Conservation (phyloP, 2,888 invertebrate genomes). For the Exephanes ischioxanthus region DNA sequence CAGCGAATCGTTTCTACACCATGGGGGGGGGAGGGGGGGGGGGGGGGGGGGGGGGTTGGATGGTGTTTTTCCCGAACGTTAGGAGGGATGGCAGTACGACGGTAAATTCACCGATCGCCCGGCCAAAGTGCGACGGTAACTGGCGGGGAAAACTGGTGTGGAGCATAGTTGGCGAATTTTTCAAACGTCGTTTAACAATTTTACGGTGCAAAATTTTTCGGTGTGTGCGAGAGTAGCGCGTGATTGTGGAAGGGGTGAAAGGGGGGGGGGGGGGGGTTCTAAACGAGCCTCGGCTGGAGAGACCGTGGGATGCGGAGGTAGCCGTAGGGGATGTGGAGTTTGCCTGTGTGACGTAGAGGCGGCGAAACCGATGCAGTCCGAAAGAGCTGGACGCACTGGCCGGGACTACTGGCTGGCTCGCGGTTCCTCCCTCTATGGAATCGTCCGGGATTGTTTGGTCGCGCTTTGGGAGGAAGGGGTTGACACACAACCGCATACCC, state of each 20-base stretch:
- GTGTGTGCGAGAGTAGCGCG: slow-evolving; percentile 3
- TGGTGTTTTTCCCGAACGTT: slow-evolving; percentile 42
- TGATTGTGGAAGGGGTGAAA: slow-evolving; percentile 10
- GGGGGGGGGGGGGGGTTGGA: not conserved
- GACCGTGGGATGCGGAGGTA: slow-evolving; percentile 54
- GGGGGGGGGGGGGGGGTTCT: not conserved
- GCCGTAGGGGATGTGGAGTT: slow-evolving; percentile 65
- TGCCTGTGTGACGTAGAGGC: slow-evolving; percentile 54
- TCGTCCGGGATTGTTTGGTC: slow-evolving; percentile 70
- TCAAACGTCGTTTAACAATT: slow-evolving; percentile 79
- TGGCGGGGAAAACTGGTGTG: slow-evolving; percentile 30
- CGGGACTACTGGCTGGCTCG: not conserved
- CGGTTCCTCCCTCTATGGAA: slow-evolving; percentile 50
- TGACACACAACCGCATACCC: slow-evolving; percentile 63
- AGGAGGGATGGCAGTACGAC: slow-evolving; percentile 53
- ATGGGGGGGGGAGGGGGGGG: slow-evolving; percentile 22
- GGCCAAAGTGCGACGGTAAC: slow-evolving; percentile 69
- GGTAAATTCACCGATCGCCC: slow-evolving; percentile 71
- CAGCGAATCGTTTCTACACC: slow-evolving; percentile 46
- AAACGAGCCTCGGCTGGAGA: slow-evolving; percentile 48
- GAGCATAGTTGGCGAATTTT: slow-evolving; percentile 75
- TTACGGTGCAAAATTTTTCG: slow-evolving; percentile 73
- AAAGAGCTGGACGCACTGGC: slow-evolving; percentile 36
- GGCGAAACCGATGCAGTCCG: slow-evolving; percentile 62
- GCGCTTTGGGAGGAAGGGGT: slow-evolving; percentile 55